A percentile compares a stretch with the other conserved stretches of the same genome.
phyloP scores from a whole-genome alignment of 2,113 vertebrate species.

The Raja brachyura region DNA sequence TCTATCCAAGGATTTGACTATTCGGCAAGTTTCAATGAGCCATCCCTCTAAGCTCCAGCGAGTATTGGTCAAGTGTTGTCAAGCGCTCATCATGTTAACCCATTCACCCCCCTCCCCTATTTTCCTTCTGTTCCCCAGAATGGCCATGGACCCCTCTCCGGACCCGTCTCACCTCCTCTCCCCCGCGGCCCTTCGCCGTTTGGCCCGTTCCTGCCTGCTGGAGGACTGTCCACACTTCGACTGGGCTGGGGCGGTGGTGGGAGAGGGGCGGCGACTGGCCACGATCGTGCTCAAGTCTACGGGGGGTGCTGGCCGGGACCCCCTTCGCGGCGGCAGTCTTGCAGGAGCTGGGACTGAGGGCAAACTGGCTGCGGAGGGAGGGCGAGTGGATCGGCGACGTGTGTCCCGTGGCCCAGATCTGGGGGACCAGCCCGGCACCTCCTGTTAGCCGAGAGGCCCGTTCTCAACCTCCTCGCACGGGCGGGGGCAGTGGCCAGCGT shows the following conservation, averaged over 20 bases:
- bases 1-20: too few species aligned
- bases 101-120: neutral
- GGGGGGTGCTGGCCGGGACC: slow-evolving; percentile 60
- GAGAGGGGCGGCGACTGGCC: slow-evolving; percentile 47
- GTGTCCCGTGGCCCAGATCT: slow-evolving; percentile 64
- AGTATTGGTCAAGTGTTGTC: too few species aligned
- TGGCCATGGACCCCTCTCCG: slow-evolving; percentile 19
- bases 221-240: slow-evolving; percentile 72
- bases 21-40: too few species aligned
- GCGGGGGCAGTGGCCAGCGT: slow-evolving; percentile 67
- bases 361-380: slow-evolving; percentile 63
- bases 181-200: slow-evolving; percentile 48
- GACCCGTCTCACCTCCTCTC: slow-evolving; percentile 51
- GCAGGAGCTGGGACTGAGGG: slow-evolving; percentile 58
- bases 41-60: too few species aligned
- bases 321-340: slow-evolving; percentile 75
- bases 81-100: neutral
- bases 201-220: slow-evolving; percentile 64
- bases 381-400: slow-evolving; percentile 49
- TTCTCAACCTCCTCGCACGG: slow-evolving; percentile 68
- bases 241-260: slow-evolving; percentile 60
- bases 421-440: slow-evolving; percentile 58
- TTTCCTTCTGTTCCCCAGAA: slow-evolving; percentile 35
- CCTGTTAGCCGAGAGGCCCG: slow-evolving; percentile 68
- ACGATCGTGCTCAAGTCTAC: slow-evolving; percentile 63